phyloP scores from a whole-genome alignment of 2,113 vertebrate genomes.

The Formicarius rufipectus region DNA sequence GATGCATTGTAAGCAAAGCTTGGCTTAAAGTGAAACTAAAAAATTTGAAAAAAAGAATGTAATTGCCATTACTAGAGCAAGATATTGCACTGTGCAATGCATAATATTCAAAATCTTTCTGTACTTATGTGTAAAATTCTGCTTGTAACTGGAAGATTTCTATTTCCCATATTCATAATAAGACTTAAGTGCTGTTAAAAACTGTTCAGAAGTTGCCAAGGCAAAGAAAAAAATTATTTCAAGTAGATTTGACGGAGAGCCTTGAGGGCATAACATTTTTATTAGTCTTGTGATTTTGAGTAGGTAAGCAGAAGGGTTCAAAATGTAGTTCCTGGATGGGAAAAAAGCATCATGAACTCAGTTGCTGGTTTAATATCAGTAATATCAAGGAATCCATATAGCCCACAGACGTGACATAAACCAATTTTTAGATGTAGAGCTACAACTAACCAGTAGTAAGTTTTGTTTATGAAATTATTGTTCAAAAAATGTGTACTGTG shows the following conservation, averaged over 20 bases:
- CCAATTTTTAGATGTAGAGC: not conserved
- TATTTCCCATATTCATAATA: not conserved
- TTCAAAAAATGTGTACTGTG: not conserved
- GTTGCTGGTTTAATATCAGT: not conserved
- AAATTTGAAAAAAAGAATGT: not conserved
- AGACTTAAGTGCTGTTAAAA: not conserved
- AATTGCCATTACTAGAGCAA: not conserved
- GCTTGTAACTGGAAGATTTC: not conserved
- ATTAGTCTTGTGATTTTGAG: not conserved
- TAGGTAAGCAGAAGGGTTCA: not conserved
- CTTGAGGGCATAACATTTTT: not conserved
- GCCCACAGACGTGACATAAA: not conserved
- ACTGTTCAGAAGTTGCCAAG: not conserved
- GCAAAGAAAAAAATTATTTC: not conserved
- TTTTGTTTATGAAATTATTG: not conserved
- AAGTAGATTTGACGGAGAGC: not conserved
- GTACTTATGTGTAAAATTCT: not conserved
- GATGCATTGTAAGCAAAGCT: not conserved
- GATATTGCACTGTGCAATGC: not conserved
- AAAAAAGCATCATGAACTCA: not conserved
- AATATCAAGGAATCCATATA: not conserved
- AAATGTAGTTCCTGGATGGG: not conserved
- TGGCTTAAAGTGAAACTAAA: not conserved
- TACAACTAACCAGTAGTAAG: not conserved
- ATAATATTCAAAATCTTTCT: not conserved